phyloP scores from a whole-genome alignment of 1,140 invertebrate genomes.

The Bradysia coprophila region DNA sequence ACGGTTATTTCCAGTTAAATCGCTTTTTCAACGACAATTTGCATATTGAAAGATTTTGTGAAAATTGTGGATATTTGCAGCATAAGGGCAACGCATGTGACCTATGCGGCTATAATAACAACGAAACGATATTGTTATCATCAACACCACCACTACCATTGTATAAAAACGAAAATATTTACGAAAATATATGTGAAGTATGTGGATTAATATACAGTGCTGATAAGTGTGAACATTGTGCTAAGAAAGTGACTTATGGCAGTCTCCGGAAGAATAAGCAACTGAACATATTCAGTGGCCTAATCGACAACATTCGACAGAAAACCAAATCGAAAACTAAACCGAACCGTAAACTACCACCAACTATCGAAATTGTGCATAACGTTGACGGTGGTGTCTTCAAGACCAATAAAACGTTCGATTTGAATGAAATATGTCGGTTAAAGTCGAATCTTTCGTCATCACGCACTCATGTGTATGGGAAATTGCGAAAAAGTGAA shows the following conservation, averaged over 20 bases:
- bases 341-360: neutral
- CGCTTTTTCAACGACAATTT: neutral
- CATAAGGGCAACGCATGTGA: neutral
- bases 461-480: neutral
- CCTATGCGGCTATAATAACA: neutral
- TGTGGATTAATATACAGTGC: neutral
- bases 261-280: neutral
- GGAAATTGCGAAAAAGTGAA: neutral
- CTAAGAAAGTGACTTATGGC: neutral
- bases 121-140: no score
- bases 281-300: neutral
- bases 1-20: neutral
- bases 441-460: neutral
- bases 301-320: neutral
- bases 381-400: neutral
- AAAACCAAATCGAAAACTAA: neutral
- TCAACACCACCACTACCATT: no score
- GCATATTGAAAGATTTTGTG: neutral
- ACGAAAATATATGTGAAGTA: neutral
- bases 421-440: conserved; percentile 1
- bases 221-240: neutral
- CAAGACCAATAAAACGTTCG: conserved; percentile 2
- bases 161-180: neutral
- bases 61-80: conserved; percentile 1
- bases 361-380: conserved; percentile 1